A percentile compares a stretch with the other conserved stretches of the same genome.
These are phyloP conservation scores for Macrophya annulata DNA, from an alignment of 2,888 invertebrate species.

Conservation along the genomic window DNA sequence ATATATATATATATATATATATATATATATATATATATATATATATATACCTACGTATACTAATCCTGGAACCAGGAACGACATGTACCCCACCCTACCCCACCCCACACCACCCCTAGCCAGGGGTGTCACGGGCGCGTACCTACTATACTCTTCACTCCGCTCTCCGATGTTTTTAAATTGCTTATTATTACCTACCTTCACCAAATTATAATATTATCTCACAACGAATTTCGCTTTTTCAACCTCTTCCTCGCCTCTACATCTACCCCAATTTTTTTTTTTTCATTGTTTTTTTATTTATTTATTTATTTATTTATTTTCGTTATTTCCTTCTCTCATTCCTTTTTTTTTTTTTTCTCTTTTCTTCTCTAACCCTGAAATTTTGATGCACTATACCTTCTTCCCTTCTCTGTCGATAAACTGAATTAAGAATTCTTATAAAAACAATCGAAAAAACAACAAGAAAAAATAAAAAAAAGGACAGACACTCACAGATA, in stretches of 20 bases:
- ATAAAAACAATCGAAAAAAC: neutral
- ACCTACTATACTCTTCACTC: neutral
- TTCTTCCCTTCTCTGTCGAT: too few species aligned
- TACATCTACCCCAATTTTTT: neutral
- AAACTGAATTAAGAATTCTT: too few species aligned
- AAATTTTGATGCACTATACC: too few species aligned
- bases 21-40: too few species aligned
- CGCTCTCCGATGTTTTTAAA: conserved; percentile 58
- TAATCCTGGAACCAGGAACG: neutral
- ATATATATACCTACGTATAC: too few species aligned
- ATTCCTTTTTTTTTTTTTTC: neutral
- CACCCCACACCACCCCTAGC: too few species aligned
- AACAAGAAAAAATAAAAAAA: neutral
- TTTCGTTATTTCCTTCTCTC: neutral
- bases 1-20: too few species aligned
- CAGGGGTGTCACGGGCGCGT: neutral
- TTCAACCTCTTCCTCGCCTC: neutral
- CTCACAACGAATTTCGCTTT: conserved; percentile 15
- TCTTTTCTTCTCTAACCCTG: too few species aligned
- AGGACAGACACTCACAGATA: neutral
- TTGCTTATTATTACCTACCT: conserved; percentile 56
- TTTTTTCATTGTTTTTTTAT: neutral
- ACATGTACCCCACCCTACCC: conserved; percentile 6
- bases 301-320: neutral
- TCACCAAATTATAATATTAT: conserved; percentile 55